Evolutionary conservation across 2,888 invertebrate genomes (phyloP), one percentile per base, ranked within the genome.

Genomic region (Rhingia rostrata): DNA sequence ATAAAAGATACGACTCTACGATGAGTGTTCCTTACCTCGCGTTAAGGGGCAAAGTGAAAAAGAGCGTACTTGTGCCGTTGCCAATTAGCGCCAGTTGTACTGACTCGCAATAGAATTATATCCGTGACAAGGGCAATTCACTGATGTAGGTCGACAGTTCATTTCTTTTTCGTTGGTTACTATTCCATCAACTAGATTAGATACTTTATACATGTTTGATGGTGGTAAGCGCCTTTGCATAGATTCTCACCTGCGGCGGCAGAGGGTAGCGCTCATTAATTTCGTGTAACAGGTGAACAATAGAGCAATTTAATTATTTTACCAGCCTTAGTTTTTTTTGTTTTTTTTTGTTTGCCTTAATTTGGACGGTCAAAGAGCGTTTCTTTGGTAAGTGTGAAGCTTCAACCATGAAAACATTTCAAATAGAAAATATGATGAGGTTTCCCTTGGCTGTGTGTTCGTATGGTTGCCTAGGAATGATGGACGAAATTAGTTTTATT

Each of bases 251-350:
- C 82, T 82, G 64, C 49, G 43, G 69, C 43, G 51, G 22, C 22
- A 22, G 35, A n/a, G 32, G 49, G 43, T 39, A 66, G 43, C 14
- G 64, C 60, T 66, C 69, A 79, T 73, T 72, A 82, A 72, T 61
- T 66, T 30, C 30, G 45, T 64, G 56, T 43, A 75, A 47, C 81
- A 75, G 75, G 75, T 77, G 61, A 82, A 82, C 82, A 82, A 82
- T 82, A 66, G 82, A 82, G 82, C 70, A 61, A 82, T 82, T 82
- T 82, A 77, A 82, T 82, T 75, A 81, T 58, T 70, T 60, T 67
- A 54, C 58, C 32, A 41, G 39, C 45, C 70, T 37, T 22, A 14
- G 37, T 63, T 63, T 53, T 22, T 14, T 35, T 12, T 35, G 0
- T 54, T 66, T 43, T 41, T 41, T 56, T n/a, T 54, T 51, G 56